Evolutionary conservation across 1,140 invertebrate genomes (phyloP).

Genomic region (Dufourea novaeangliae): DNA sequence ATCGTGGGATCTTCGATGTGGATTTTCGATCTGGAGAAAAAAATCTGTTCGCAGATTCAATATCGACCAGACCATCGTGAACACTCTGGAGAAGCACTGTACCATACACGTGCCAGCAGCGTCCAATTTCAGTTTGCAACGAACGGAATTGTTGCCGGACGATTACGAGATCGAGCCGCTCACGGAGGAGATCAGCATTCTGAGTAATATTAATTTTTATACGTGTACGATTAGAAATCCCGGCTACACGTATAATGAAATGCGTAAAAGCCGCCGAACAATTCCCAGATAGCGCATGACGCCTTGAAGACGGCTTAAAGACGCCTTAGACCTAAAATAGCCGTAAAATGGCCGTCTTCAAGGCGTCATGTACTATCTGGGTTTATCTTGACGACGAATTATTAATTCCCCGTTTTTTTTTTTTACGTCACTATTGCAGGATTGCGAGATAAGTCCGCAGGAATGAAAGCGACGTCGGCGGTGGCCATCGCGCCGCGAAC

Average conservation of each 20-base stretch:
- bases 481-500: fast-evolving
- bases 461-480: fast-evolving
- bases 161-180: conserved; percentile 68
- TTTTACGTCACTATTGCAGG: neutral
- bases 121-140: conserved; percentile 39
- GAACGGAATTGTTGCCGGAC: conserved; percentile 60
- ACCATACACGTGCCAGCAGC: conserved; percentile 54
- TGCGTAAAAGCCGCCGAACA: neutral
- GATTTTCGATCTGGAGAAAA: neutral
- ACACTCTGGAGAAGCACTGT: conserved; percentile 65
- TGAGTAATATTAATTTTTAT: conserved; percentile 47
- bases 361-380: no score
- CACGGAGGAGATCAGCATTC: neutral
- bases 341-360: no score
- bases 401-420: neutral
- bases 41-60: conserved; percentile 62
- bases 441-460: fast-evolving
- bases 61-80: conserved; percentile 59
- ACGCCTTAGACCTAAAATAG: no score
- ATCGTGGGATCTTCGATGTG: no score
- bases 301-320: no score
- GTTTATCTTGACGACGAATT: neutral
- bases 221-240: neutral
- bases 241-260: neutral
- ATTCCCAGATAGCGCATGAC: no score